Evolutionary conservation across 2,797 vertebrate genomes (phyloP).

Genomic region (Setipinna tenuifilis): DNA sequence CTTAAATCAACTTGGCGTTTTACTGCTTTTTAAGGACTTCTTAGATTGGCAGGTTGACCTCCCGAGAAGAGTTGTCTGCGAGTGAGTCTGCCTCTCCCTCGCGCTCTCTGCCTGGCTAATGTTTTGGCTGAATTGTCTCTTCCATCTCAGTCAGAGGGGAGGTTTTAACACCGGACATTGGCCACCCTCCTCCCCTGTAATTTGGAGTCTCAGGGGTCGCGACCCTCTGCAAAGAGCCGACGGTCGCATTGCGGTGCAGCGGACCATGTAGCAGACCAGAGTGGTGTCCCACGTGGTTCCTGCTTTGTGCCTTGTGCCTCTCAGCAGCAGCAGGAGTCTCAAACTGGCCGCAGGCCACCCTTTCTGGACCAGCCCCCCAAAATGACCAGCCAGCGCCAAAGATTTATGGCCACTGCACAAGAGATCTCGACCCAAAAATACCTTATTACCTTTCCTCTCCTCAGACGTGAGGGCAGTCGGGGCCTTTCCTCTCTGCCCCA

Average conservation of each 20-base stretch:
- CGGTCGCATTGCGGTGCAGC: constrained; percentile 29
- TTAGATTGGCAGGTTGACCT: constrained; percentile 37
- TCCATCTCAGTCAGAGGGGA: constrained; percentile 30
- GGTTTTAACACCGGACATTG: constrained; percentile 37
- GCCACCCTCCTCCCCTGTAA: constrained; percentile 35
- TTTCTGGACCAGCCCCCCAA: not conserved
- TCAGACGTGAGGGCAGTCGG: constrained; percentile 26
- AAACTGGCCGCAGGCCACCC: not conserved
- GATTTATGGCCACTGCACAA: constrained; percentile 47
- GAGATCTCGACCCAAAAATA: constrained; percentile 47
- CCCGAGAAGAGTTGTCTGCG: constrained; percentile 1
- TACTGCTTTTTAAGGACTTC: constrained; percentile 27
- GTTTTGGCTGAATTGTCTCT: constrained; percentile 33
- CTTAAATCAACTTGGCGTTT: constrained; percentile 30
- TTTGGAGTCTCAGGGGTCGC: constrained; percentile 44
- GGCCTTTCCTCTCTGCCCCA: not conserved
- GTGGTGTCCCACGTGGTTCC: constrained; percentile 35
- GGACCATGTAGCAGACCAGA: constrained; percentile 17
- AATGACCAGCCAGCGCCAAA: constrained; percentile 48
- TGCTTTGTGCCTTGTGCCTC: not conserved
- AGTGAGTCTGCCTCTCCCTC: not conserved
- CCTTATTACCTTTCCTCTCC: constrained; percentile 28
- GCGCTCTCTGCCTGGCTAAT: not conserved
- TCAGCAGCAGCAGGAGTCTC: constrained; percentile 28
- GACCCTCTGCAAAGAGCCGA: constrained; percentile 30